Percentiles rank a stretch among this genome's conserved stretches.
Conservation (phyloP, 2,888 invertebrate species). For the Andrena flavipes region DNA sequence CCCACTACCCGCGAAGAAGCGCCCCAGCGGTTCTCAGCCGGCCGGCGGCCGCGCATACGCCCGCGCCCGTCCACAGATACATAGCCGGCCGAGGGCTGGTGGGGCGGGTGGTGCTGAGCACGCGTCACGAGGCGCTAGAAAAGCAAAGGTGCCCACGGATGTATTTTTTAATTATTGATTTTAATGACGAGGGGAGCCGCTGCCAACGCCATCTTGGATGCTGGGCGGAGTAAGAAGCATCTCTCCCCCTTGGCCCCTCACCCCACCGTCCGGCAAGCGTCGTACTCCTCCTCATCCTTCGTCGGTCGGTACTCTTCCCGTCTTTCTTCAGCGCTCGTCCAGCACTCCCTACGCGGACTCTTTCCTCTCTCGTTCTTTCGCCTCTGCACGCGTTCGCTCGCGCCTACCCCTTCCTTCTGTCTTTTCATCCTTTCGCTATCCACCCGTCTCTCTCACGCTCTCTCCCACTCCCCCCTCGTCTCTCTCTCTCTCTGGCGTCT, state of each 20-base stretch:
- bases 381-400: constrained; percentile 51
- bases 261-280: constrained; percentile 34
- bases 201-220: constrained; percentile 85
- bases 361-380: constrained; percentile 61
- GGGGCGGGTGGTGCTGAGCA: constrained; percentile 73
- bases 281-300: constrained; percentile 58
- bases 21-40: constrained; percentile 73
- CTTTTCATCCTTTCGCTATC: constrained; percentile 51
- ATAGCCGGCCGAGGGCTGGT: constrained; percentile 32
- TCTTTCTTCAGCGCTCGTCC: constrained; percentile 58
- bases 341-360: constrained; percentile 50
- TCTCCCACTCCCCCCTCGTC: constrained; percentile 15
- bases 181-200: constrained; percentile 84
- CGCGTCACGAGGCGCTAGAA: constrained; percentile 82
- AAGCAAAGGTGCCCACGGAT: constrained; percentile 84
- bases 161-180: constrained; percentile 85
- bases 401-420: constrained; percentile 52
- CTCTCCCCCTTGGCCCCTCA: constrained; percentile 53
- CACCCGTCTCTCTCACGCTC: constrained; percentile 8
- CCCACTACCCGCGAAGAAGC: constrained; percentile 58
- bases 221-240: constrained; percentile 85
- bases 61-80: constrained; percentile 47
- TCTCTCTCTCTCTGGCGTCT: background rate
- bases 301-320: constrained; percentile 48
- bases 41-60: constrained; percentile 43